These are phyloP conservation scores for Rallus crepitans DNA, from an alignment of 2,797 vertebrate genomes.

Conservation along the genomic window DNA sequence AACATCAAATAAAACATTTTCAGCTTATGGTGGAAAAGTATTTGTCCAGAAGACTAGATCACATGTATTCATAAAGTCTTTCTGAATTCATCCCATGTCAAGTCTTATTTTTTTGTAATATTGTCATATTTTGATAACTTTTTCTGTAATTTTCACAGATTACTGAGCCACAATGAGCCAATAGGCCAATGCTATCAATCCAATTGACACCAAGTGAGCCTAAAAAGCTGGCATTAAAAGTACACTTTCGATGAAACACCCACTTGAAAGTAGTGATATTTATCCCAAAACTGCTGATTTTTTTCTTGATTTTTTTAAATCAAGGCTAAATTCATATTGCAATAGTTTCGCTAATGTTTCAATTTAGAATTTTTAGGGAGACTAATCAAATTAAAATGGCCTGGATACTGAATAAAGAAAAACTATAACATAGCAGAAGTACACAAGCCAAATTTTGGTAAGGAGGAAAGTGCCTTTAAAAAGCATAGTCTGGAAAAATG, in stretches of 20 bases:
- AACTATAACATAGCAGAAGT: background rate
- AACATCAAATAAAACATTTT: background rate
- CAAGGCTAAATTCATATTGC: background rate
- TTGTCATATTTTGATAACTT: background rate
- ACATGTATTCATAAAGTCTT: background rate
- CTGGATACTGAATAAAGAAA: background rate
- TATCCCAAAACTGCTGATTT: background rate
- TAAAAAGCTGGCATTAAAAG: background rate
- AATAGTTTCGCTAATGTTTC: background rate
- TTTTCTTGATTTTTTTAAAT: background rate
- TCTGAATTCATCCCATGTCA: background rate
- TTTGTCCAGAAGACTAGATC: background rate
- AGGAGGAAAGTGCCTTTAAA: background rate
- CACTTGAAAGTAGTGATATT: background rate
- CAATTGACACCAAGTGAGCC: background rate
- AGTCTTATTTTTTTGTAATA: background rate
- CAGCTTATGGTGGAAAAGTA: background rate
- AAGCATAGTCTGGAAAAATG: background rate
- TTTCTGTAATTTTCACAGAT: background rate
- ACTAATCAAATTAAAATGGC: background rate
- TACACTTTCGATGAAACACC: background rate
- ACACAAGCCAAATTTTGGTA: background rate
- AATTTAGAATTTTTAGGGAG: background rate
- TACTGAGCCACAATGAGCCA: background rate
- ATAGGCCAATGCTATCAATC: background rate